Base-by-base conservation (phyloP, 2,113 vertebrate genomes). In the Electrona antarctica region DNA sequence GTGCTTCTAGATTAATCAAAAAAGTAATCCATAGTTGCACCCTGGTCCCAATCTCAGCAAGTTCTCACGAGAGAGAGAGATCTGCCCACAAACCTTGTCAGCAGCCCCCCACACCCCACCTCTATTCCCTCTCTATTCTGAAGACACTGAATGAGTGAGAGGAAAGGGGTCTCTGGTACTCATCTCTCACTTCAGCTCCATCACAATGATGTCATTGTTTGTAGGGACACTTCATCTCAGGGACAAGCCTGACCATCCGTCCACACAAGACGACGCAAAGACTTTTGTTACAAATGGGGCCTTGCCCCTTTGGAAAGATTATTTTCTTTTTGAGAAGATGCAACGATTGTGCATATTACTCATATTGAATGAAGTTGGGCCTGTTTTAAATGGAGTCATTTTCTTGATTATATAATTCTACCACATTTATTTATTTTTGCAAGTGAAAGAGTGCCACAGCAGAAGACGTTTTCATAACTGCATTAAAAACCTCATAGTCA, bases 31-130 rank as follows among this genome's bases (percentile, higher is more conserved):
- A 41, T 41, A 21, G 21, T 21, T 21, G 21, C 21, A 21, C 2
- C 21, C 21, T 21, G 21, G 21, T 21, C 1, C 1, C 21, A 41
- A 4, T 84, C 81, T 86, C 59, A 12, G 63, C 67, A 73, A 75
- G 61, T 87, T 90, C 80, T 87, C 87, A 86, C 60, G 75, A 79
- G 71, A 52, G 15, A 54, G 52, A 2, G 33, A 54, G 52, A 73
- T 68, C 76, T 62, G 66, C 77, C 64, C 8, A 52, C 50, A 52
- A 52, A 52, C 50, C 50, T 52, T 52, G 13, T 41, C 33, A 41
- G 33, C 33, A 41, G 33, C 33, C 33, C 33, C 33, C 33, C 33
- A 41, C 33, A 41, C 33, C 3, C 63, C 41, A 14, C 67, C 46
- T 21, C 21, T 21, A 21, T 21, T 21, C 21, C 21, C 21, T 77